These are phyloP conservation scores for Mya arenaria DNA, from an alignment of 1,140 invertebrate genomes.

Conservation along the genomic window DNA sequence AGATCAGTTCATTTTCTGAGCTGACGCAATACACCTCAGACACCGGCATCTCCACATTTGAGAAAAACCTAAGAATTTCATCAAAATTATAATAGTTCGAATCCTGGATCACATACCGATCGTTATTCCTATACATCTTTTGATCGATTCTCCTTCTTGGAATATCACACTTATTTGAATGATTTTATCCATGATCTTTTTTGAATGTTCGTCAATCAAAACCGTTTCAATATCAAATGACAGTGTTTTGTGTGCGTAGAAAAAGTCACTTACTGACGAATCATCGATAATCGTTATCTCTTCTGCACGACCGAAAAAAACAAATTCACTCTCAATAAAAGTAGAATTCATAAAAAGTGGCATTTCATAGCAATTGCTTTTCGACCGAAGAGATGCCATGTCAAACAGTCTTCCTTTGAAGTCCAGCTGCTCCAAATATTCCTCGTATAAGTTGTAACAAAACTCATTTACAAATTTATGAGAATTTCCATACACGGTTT, in stretches of 20 bases:
- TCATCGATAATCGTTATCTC: background rate
- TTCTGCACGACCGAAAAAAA: background rate
- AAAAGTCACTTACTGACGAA: background rate
- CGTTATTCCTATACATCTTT: background rate
- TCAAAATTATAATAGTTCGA: background rate
- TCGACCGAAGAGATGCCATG: too few species aligned
- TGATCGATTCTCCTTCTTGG: background rate
- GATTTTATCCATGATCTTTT: background rate
- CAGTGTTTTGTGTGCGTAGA: background rate
- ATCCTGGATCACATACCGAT: background rate
- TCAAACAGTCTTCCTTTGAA: background rate
- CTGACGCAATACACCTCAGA: background rate
- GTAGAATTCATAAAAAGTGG: background rate
- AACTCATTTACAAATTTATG: background rate
- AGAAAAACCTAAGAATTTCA: background rate
- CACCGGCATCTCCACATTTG: background rate
- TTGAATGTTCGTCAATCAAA: background rate
- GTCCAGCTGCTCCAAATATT: background rate
- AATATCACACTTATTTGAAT: background rate
- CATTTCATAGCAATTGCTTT: background rate
- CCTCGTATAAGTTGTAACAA: background rate
- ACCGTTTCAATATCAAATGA: constrained; percentile 3
- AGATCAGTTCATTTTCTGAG: background rate
- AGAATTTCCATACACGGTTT: background rate
- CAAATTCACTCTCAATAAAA: background rate